Evolutionary conservation across 2,888 invertebrate genomes (phyloP), one percentile per base, ranked within the genome.

Genomic region (Drosophila lacicola): DNA sequence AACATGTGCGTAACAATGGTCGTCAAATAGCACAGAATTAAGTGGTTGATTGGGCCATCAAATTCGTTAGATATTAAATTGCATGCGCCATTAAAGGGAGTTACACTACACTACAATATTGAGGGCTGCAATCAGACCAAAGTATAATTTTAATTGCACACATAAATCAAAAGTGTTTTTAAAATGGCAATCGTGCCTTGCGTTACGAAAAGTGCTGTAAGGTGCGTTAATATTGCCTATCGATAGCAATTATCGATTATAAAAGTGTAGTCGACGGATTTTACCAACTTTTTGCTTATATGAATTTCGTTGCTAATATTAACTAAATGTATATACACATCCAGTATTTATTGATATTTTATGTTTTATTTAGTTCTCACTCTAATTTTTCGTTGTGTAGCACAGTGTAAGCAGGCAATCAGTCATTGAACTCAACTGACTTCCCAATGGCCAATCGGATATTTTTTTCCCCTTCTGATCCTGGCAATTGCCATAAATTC

Each of bases 1-100:
- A 82, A 65, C 85, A 87, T 87, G 76, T 84, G 44, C 37, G n/a
- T 37, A 42, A 70, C 51, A 70, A 78, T 72, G 46, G 44, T 17
- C 14, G 36, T 44, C 34, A 58, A 58, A 66, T 21, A 14, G 51
- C 19, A 45, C 36, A 29, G 14, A n/a, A 58, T 36, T 49, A 49
- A 64, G 77, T 85, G 62, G 77, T 80, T 80, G 83, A 85, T 79
- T 73, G 77, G 39, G 56, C 54, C 53, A 68, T 68, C 69, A 61
- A 65, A 68, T 50, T 55, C 53, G 49, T 60, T 69, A 49, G 44
- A 51, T 36, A 55, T 37, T 60, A 41, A 36, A 11, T 10, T 19
- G 45, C n/a, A 34, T 45, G 19, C 13, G 41, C 19, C 37, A 41
- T 44, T 13, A 3, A 14, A 47, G 53, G 25, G 13, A 39, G 2